These are phyloP conservation scores for Oncopeltus fasciatus DNA, from an alignment of 1,140 invertebrate genomes.

Conservation along the genomic window DNA sequence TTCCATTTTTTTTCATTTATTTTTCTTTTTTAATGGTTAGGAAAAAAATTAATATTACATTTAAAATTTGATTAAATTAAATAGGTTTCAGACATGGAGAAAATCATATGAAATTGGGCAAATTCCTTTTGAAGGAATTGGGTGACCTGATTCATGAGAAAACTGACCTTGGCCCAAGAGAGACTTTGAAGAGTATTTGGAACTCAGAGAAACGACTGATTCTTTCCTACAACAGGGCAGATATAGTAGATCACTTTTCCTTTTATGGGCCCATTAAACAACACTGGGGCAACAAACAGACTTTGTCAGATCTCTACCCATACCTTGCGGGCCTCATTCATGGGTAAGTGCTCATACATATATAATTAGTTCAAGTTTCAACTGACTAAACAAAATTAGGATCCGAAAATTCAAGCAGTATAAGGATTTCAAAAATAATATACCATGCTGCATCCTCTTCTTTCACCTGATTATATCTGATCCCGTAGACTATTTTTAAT, in stretches of 20 bases:
- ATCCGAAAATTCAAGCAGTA: too few relatives aligned
- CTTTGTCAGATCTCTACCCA: neutral
- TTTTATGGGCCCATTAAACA: neutral
- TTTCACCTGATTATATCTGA: too few relatives aligned
- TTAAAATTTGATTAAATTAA: neutral
- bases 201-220: conserved; percentile 35
- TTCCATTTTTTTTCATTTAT: too few relatives aligned
- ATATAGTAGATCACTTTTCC: conserved; percentile 20
- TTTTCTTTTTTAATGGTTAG: too few relatives aligned
- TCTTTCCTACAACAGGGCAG: conserved; percentile 38
- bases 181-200: conserved; percentile 30
- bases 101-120: neutral
- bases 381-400: too few relatives aligned
- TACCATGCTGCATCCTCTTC: too few relatives aligned
- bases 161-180: neutral
- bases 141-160: neutral
- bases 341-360: neutral
- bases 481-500: too few relatives aligned
- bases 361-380: too few relatives aligned
- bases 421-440: too few relatives aligned
- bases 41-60: too few relatives aligned
- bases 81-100: neutral
- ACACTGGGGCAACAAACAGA: neutral
- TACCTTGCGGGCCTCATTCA: neutral
- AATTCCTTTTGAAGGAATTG: neutral